Evolutionary conservation across 2,888 invertebrate species (phyloP).

Genomic region (Xestoiulus laeticollis): DNA sequence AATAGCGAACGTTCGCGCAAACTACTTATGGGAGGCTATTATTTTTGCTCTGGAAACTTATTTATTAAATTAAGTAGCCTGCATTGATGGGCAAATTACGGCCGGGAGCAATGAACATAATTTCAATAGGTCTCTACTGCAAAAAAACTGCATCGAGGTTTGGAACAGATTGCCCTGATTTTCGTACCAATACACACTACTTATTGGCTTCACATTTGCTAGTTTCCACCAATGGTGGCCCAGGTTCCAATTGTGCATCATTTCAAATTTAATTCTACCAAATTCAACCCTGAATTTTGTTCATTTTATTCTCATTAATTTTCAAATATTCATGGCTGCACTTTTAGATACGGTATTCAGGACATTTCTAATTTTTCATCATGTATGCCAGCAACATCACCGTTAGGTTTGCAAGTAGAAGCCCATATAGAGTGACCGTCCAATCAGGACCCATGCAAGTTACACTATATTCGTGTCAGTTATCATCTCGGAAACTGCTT

Average conservation of each 20-base stretch:
- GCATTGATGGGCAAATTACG: background rate
- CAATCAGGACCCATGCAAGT: background rate
- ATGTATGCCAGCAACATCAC: background rate
- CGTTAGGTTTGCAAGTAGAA: background rate
- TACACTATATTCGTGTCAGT: background rate
- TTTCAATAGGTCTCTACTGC: background rate
- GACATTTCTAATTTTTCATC: no score
- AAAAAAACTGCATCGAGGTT: background rate
- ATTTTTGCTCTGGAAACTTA: conserved; percentile 19
- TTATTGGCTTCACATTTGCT: background rate
- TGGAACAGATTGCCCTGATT: background rate
- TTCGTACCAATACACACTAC: background rate
- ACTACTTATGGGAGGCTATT: conserved; percentile 20
- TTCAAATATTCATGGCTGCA: no score
- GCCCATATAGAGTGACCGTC: background rate
- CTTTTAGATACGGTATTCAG: no score
- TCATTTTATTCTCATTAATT: background rate
- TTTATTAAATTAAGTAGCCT: conserved; percentile 20
- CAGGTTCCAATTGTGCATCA: background rate
- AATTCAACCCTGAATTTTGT: no score
- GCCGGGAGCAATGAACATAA: background rate
- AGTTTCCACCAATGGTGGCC: background rate
- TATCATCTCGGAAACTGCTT: background rate
- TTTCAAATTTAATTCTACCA: no score
- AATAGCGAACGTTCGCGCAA: conserved; percentile 19